These are phyloP conservation scores for Hirudo medicinalis DNA, from an alignment of 1,140 invertebrate genomes.

Conservation along the genomic window DNA sequence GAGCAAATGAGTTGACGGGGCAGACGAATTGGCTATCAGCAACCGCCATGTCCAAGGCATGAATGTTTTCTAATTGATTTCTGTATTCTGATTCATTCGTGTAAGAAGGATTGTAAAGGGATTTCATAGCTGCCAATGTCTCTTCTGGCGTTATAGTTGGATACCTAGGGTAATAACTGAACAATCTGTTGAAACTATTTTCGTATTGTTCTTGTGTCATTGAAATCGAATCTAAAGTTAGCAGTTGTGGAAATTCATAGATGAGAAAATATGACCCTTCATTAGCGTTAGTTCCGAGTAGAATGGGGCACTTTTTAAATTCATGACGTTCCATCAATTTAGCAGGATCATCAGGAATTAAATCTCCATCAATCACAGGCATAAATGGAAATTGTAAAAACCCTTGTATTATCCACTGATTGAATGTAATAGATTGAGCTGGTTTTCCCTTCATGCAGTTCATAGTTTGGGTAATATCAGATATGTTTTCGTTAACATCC, in stretches of 20 bases:
- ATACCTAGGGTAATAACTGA: slow-evolving; percentile 33
- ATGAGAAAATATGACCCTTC: slow-evolving; percentile 82
- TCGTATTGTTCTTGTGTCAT: slow-evolving; percentile 61
- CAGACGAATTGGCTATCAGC: slow-evolving; percentile 94
- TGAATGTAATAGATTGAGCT: slow-evolving; percentile 61
- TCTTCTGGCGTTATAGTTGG: slow-evolving; percentile 41
- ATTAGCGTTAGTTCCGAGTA: slow-evolving; percentile 82
- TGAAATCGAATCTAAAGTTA: slow-evolving; percentile 27
- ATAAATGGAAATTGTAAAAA: slow-evolving; percentile 55
- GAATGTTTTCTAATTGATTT: slow-evolving; percentile 72
- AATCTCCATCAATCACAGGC: slow-evolving; percentile 78
- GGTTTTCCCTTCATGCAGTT: slow-evolving; percentile 58
- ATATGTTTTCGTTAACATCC: slow-evolving; percentile 47
- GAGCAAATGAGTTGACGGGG: slow-evolving; percentile 80
- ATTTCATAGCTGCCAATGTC: slow-evolving; percentile 53
- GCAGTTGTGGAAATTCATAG: slow-evolving; percentile 51
- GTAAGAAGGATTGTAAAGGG: slow-evolving; percentile 70
- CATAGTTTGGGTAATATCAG: slow-evolving; percentile 44
- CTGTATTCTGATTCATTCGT: slow-evolving; percentile 82
- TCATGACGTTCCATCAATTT: slow-evolving; percentile 62
- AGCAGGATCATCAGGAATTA: slow-evolving; percentile 69
- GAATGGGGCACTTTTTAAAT: slow-evolving; percentile 82
- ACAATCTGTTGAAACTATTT: slow-evolving; percentile 25
- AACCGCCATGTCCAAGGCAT: slow-evolving; percentile 81
- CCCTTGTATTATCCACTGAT: slow-evolving; percentile 68